Evolutionary conservation across 2,888 invertebrate genomes (phyloP), one percentile per base, ranked within the genome.

Genomic region (Stenodera caucasica): DNA sequence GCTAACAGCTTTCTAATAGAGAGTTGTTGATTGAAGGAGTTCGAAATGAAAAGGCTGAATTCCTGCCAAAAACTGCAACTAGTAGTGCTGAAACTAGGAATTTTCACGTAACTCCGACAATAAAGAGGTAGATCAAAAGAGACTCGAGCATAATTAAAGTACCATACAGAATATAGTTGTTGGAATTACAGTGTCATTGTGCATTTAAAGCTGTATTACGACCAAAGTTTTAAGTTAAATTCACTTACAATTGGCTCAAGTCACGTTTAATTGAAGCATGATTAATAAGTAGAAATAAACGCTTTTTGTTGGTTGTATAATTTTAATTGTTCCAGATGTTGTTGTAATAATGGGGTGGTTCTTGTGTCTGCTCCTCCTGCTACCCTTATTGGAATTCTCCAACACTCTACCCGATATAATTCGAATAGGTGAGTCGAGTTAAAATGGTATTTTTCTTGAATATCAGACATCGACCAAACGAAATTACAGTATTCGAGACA

Each of bases 391-490:
- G 60, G 65, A 70, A 57, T 63, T 67, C 26, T 64, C 67, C 40
- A 61, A 59, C 40, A 65, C 66, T 65, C 77, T 83, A 68, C 83
- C 83, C 66, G 83, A 83, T 70, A 78, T 82, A 69, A 83, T 83
- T 73, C 79, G 83, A 71, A 83, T 83, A 77, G 83, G 83, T 83
- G 74, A 83, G 81, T 50, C n/a, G n/a, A n/a, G n/a, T n/a, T n/a
- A n/a, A n/a, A n/a, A n/a, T 26, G 26, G 2, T 26, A 26, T 26
- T 26, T 26, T 4, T 26, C 26, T 26, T 2, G 26, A 26, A 26
- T 26, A 26, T 26, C 5, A 26, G 26, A 26, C 2, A 26, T 26
- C n/a, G n/a, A n/a, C 2, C 26, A 26, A 4, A 5, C 5, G 26
- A 12, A 15, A 29, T 15, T 50, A 26, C 26, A 26, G 14, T 9